Percentiles rank a stretch among this genome's conserved stretches.
Evolutionary conservation across 2,888 invertebrate species (phyloP).

Genomic region (Acanthoscelides obtectus): DNA sequence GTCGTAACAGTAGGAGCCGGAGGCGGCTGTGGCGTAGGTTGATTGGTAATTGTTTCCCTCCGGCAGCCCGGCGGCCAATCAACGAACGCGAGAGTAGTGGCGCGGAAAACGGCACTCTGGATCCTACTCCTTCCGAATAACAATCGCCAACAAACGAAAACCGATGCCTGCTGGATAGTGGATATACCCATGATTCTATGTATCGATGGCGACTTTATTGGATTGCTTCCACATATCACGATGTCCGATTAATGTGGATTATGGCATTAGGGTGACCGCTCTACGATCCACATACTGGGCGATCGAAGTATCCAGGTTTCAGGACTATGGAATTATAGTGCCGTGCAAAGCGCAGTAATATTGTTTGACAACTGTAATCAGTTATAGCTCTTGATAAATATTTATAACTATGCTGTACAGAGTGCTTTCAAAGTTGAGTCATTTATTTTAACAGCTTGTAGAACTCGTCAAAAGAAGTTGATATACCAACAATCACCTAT

Average conservation of each 20-base stretch:
- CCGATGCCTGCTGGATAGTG: conserved; percentile 18
- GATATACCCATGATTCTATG: conserved; percentile 10
- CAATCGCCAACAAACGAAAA: conserved; percentile 28
- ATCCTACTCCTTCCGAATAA: conserved; percentile 43
- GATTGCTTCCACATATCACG: conserved; percentile 4
- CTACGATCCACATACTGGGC: neutral
- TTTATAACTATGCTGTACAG: no score
- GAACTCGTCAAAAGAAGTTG: no score
- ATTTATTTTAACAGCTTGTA: no score
- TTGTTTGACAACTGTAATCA: no score
- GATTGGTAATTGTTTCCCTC: conserved; percentile 44
- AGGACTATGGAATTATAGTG: no score
- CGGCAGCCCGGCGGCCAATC: conserved; percentile 47
- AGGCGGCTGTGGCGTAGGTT: conserved; percentile 34
- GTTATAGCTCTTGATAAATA: no score
- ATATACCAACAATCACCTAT: no score
- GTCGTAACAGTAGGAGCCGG: neutral
- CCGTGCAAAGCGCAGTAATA: no score
- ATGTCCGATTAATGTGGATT: neutral
- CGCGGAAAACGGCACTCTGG: conserved; percentile 46
- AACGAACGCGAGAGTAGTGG: conserved; percentile 45
- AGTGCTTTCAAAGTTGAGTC: no score
- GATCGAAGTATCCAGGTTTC: neutral
- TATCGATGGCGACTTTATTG: conserved; percentile 16
- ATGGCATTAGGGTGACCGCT: neutral